A percentile compares a stretch with the other conserved stretches of the same genome.
Conservation (phyloP, 2,888 invertebrate genomes). For the Acrocera orbiculus region DNA sequence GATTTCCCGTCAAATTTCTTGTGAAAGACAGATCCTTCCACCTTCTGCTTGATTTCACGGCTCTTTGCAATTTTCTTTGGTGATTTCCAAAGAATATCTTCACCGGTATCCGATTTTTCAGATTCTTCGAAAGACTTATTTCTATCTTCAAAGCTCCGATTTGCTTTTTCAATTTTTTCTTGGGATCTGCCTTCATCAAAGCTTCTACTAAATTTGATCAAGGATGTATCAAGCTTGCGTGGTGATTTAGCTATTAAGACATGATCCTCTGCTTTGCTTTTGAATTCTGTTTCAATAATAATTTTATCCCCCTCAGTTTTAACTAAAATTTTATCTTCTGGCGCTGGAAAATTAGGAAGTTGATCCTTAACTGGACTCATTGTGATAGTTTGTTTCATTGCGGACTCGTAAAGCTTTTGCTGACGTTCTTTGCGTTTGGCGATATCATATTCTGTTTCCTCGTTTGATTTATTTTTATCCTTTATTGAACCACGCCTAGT, state of each 20-base stretch:
- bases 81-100: constrained; percentile 36
- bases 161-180: constrained; percentile 38
- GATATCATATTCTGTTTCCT: constrained; percentile 49
- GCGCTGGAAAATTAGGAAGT: constrained; percentile 50
- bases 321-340: constrained; percentile 54
- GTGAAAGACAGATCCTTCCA: constrained; percentile 44
- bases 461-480: constrained; percentile 52
- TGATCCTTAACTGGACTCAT: constrained; percentile 56
- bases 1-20: constrained; percentile 45
- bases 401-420: constrained; percentile 56
- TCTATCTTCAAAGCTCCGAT: constrained; percentile 45
- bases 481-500: constrained; percentile 24
- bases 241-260: constrained; percentile 60
- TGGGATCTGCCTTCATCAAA: constrained; percentile 42
- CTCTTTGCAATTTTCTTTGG: constrained; percentile 41
- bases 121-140: constrained; percentile 44
- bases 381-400: constrained; percentile 56
- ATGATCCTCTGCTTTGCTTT: constrained; percentile 55
- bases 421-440: constrained; percentile 57
- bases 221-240: constrained; percentile 46
- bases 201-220: constrained; percentile 41
- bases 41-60: constrained; percentile 43
- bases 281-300: constrained; percentile 53
- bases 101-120: constrained; percentile 26
- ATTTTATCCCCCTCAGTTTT: constrained; percentile 53